Evolutionary conservation across 1,140 invertebrate genomes (phyloP).

Genomic region (Pentalonia nigronervosa): DNA sequence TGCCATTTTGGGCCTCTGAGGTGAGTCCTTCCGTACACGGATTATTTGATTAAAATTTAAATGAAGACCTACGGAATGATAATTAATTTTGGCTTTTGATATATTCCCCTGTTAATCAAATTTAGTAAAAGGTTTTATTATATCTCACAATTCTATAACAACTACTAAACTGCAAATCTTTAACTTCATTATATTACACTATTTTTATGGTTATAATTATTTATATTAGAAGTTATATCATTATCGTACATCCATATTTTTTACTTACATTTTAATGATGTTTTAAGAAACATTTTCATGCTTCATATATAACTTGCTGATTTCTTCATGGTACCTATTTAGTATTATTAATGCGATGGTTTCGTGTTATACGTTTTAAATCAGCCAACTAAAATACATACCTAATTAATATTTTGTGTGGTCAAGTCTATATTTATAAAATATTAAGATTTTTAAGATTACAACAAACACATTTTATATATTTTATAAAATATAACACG

Average conservation of each 20-base stretch:
- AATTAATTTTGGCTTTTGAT: slow-evolving; percentile 43
- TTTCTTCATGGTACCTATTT: neutral
- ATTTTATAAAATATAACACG: neutral
- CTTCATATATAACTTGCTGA: neutral
- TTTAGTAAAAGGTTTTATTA: neutral
- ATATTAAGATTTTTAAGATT: slow-evolving; percentile 19
- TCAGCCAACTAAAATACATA: neutral
- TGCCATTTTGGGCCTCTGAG: slow-evolving; percentile 19
- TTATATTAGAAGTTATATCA: neutral
- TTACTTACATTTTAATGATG: neutral
- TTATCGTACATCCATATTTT: neutral
- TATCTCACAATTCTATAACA: neutral
- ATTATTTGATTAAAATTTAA: slow-evolving; percentile 56
- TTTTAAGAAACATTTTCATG: neutral
- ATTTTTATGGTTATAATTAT: neutral
- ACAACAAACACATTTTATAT: slow-evolving; percentile 3
- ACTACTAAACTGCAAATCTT: neutral
- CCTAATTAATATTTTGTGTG: neutral
- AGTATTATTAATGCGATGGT: neutral
- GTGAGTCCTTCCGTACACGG: slow-evolving; percentile 21
- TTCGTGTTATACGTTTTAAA: neutral
- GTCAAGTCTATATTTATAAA: neutral
- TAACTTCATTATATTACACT: neutral
- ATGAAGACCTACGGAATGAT: slow-evolving; percentile 5
- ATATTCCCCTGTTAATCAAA: slow-evolving; percentile 44